A percentile compares a stretch with the other conserved stretches of the same genome.
These are phyloP conservation scores for Drosophila serrata DNA, from an alignment of 1,140 invertebrate genomes.

Conservation along the genomic window DNA sequence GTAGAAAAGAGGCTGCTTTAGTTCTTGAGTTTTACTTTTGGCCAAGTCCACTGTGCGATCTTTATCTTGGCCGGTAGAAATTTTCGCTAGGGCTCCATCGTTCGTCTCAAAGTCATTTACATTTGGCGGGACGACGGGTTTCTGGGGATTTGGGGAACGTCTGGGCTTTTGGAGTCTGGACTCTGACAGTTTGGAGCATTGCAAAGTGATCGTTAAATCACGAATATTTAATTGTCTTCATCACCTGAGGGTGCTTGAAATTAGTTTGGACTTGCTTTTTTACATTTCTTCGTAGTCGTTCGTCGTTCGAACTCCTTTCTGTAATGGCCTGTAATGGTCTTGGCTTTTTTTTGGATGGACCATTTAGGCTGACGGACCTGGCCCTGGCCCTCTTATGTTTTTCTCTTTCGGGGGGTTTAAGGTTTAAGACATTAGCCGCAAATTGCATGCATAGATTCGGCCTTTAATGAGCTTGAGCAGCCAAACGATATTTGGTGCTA, in stretches of 20 bases:
- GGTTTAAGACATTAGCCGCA: constrained; percentile 52
- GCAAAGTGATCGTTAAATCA: constrained; percentile 85
- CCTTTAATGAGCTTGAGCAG: constrained; percentile 62
- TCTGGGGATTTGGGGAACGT: constrained; percentile 57
- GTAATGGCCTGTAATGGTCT: constrained; percentile 72
- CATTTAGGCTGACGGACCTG: constrained; percentile 54
- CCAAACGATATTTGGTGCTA: constrained; percentile 66
- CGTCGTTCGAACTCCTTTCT: constrained; percentile 45
- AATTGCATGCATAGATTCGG: constrained; percentile 79
- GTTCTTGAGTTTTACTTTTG: constrained; percentile 56
- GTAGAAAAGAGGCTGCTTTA: constrained; percentile 61
- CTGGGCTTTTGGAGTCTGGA: constrained; percentile 15
- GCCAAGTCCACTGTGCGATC: constrained; percentile 72
- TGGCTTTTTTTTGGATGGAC: constrained; percentile 70
- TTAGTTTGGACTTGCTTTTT: constrained; percentile 81
- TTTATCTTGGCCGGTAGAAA: constrained; percentile 74
- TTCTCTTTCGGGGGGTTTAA: constrained; percentile 21
- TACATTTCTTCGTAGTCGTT: constrained; percentile 70
- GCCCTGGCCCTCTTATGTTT: constrained; percentile 27
- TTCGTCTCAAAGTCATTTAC: constrained; percentile 70
- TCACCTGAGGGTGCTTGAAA: constrained; percentile 85
- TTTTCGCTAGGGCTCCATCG: constrained; percentile 76
- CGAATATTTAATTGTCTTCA: constrained; percentile 86
- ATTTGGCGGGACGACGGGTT: constrained; percentile 56
- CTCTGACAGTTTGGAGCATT: constrained; percentile 80